Base-by-base conservation (phyloP, 2,113 vertebrate species). In the Anolis carolinensis region DNA sequence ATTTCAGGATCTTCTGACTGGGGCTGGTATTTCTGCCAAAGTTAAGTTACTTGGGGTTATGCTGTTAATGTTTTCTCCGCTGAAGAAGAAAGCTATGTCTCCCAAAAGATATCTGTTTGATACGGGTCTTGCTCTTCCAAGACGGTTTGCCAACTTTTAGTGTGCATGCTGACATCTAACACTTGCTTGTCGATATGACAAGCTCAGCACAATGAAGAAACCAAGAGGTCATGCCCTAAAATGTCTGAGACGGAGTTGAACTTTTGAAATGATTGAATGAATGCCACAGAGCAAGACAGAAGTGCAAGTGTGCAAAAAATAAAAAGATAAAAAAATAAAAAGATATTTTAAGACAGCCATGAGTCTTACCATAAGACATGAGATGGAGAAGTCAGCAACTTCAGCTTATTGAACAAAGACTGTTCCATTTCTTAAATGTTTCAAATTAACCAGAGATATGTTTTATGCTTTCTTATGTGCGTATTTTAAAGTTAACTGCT, bases 391-490 rank as follows among this genome's bases (percentile, higher is more conserved):
- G 14, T 80, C 81, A 7, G 36, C 52, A 87, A 77, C 36, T 0
- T 1, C 48, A 81, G 9, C 80, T 90, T 48, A 79, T 88, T 86
- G 25, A 36, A 80, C 65, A 84, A 87, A 89, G 48, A 23, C 85
- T 50, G 2, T 62, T 73, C 76, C 73, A 82, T 76, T 55, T 55
- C 20, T 59, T 62, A n/a, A 39, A 78, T 70, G 80, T 76, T 79
- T 79, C 39, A 73, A 92, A 94, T 95, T 90, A 87, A 73, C 34
- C 25, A 68, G 21, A 82, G 63, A n/a, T 32, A 55, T 90, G 68
- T 68, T 84, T 92, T 88, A 75, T 92, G 70, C 50, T 90, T 91
- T 89, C 59, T 92, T 91, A 82, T 93, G 83, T 93, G 72, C 59
- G 67, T 93, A 90, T 86, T 88, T 75, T 21, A 88, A 88, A 89